Evolutionary conservation across 2,113 vertebrate genomes (phyloP).

Genomic region (Hippocampus barbouri): DNA sequence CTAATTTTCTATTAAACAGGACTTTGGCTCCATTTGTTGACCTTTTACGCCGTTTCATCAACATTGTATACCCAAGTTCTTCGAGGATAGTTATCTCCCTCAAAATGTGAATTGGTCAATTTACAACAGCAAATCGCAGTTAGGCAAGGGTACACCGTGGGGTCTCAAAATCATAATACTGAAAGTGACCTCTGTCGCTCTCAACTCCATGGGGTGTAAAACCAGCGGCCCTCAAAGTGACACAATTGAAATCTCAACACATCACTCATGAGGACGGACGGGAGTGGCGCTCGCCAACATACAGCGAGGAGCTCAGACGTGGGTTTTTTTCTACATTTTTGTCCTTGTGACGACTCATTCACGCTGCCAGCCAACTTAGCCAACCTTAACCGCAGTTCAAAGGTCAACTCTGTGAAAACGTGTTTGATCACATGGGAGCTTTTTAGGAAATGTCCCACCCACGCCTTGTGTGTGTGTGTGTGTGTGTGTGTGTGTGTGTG

Average conservation of each 20-base stretch:
- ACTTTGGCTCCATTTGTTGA: neutral
- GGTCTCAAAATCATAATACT: conserved; percentile 16
- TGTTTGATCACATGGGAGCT: conserved; percentile 16
- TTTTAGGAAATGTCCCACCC: conserved; percentile 12
- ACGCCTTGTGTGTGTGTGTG: neutral
- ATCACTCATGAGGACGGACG: conserved; percentile 46
- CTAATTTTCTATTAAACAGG: neutral
- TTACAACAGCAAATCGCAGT: neutral
- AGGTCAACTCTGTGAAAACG: conserved; percentile 41
- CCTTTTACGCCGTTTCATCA: neutral
- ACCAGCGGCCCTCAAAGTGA: conserved; percentile 21
- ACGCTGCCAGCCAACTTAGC: conserved; percentile 15
- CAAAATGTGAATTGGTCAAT: neutral
- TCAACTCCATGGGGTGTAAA: conserved; percentile 29
- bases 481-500: too few species aligned
- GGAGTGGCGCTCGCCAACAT: conserved; percentile 29
- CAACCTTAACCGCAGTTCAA: conserved; percentile 12
- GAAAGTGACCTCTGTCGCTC: conserved; percentile 44
- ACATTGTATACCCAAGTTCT: neutral
- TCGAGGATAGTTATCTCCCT: neutral
- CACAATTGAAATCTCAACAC: conserved; percentile 60
- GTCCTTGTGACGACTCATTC: conserved; percentile 18
- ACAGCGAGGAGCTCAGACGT: conserved; percentile 36
- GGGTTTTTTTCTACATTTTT: conserved; percentile 2
- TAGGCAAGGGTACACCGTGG: neutral